Percentiles rank a stretch among this genome's conserved stretches.
These are phyloP conservation scores for Lampris megalopsis DNA, from an alignment of 2,113 vertebrate species.

Conservation along the genomic window DNA sequence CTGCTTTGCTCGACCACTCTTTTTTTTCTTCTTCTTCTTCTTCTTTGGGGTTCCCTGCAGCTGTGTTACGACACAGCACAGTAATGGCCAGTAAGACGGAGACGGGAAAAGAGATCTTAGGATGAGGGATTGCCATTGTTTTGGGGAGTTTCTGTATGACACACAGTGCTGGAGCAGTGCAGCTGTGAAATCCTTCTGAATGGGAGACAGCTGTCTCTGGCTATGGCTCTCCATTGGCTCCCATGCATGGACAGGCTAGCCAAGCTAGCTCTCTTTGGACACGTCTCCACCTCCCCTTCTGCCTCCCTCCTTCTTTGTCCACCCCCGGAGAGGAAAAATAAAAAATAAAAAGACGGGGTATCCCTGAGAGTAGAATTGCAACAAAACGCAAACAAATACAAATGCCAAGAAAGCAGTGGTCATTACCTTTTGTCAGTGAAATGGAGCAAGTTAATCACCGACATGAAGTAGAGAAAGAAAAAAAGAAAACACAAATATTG, in stretches of 20 bases:
- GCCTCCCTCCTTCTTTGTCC: conserved; percentile 76
- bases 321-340: conserved; percentile 33
- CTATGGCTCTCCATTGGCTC: conserved; percentile 71
- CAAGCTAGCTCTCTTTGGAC: conserved; percentile 66
- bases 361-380: conserved; percentile 80
- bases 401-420: conserved; percentile 77
- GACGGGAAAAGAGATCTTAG: conserved; percentile 54
- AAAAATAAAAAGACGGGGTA: conserved; percentile 78
- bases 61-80: conserved; percentile 55
- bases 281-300: conserved; percentile 72
- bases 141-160: conserved; percentile 92
- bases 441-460: conserved; percentile 85
- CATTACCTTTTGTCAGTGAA: conserved; percentile 81
- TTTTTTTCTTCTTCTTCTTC: background rate
- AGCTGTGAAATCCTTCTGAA: conserved; percentile 90
- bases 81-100: conserved; percentile 57
- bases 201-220: conserved; percentile 84
- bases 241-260: conserved; percentile 56
- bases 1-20: background rate
- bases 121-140: conserved; percentile 84
- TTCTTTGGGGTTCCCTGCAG: conserved; percentile 58
- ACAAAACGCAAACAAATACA: conserved; percentile 72
- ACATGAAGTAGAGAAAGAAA: conserved; percentile 47
- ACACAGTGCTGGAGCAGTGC: conserved; percentile 89
- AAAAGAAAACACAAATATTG: conserved; percentile 66